These are phyloP conservation scores for Holocentrus rufus DNA, from an alignment of 2,797 vertebrate species.

Conservation along the genomic window DNA sequence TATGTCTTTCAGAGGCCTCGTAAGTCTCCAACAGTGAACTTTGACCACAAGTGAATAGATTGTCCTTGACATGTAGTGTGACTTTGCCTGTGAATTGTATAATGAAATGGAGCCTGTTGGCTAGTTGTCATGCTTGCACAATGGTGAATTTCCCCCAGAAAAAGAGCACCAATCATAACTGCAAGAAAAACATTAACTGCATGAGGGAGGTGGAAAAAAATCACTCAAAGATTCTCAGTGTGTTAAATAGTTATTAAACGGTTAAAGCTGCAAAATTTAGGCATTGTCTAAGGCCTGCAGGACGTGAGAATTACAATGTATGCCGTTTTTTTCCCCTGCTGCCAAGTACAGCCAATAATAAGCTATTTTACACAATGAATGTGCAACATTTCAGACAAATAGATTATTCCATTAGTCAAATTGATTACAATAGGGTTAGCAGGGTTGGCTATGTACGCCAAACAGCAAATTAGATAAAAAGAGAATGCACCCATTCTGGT, in stretches of 20 bases:
- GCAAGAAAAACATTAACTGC: too few species aligned
- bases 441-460: conserved; percentile 52
- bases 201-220: too few species aligned
- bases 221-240: too few species aligned
- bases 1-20: conserved; percentile 12
- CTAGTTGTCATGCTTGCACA: neutral
- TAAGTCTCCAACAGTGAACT: conserved; percentile 8
- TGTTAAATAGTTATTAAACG: neutral
- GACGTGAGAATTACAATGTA: conserved; percentile 20
- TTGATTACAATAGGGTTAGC: conserved; percentile 55
- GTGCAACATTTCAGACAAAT: conserved; percentile 53
- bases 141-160: neutral
- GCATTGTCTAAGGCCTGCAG: conserved; percentile 14
- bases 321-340: conserved; percentile 37
- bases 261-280: neutral
- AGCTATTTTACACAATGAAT: conserved; percentile 53
- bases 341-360: conserved; percentile 40
- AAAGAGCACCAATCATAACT: conserved; percentile 14
- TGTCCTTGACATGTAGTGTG: conserved; percentile 35
- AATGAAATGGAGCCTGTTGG: conserved; percentile 40
- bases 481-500: conserved; percentile 40
- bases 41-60: conserved; percentile 10
- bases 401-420: conserved; percentile 66
- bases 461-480: conserved; percentile 58
- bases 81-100: conserved; percentile 38